phyloP scores from a whole-genome alignment of 2,113 vertebrate genomes.

The Phaetusa simplex region DNA sequence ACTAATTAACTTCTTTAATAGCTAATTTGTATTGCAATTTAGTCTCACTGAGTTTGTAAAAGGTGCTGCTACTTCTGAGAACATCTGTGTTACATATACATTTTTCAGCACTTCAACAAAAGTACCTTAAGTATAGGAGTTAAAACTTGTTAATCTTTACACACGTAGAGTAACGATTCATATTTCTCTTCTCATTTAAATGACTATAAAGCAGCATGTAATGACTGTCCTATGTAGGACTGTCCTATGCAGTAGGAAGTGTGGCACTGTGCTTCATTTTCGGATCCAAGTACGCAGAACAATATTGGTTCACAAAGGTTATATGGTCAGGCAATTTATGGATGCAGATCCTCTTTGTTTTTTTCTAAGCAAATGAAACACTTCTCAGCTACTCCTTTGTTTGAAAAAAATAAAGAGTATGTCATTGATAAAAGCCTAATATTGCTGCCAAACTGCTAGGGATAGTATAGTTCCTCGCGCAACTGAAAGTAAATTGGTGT shows the following conservation, averaged over 20 bases:
- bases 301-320: neutral
- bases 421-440: neutral
- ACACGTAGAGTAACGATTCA: neutral
- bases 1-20: slow-evolving; percentile 7
- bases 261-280: neutral
- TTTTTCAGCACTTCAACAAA: neutral
- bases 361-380: neutral
- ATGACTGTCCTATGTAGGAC: neutral
- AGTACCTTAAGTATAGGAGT: neutral
- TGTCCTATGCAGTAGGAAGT: neutral
- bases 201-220: neutral
- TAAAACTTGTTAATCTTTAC: neutral
- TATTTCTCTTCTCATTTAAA: neutral
- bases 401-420: neutral
- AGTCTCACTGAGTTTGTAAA: neutral
- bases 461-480: neutral
- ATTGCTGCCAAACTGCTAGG: neutral
- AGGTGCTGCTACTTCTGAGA: neutral
- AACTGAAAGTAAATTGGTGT: neutral
- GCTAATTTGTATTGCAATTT: neutral
- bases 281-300: neutral
- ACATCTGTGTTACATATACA: neutral
- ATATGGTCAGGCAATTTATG: neutral
- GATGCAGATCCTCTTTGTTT: neutral
- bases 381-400: neutral